Base-by-base conservation (phyloP, 2,888 invertebrate genomes). In the Cotesia congregata region DNA sequence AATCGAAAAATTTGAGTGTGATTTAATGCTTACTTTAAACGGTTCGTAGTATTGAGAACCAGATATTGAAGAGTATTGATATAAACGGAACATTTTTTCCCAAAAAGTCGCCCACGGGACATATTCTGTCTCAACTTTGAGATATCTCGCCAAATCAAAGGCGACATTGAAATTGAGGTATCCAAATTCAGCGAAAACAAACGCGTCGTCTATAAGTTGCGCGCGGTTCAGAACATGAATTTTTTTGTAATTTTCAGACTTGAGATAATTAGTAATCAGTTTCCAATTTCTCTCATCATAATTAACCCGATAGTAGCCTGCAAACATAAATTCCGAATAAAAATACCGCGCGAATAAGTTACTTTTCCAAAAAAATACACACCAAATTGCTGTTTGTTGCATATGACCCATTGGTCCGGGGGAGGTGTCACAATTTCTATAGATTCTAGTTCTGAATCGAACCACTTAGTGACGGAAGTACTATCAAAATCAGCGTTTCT, bases 381-480 rank as follows among this genome's bases (percentile, higher is more conserved):
- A 93, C 93, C 93, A 76, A 92, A 92, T 85, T 93, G 92, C 80
- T 93, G 92, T 72, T 92, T 91, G 82, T 94, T 94, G 15, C 93
- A 83, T 67, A 94, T 91, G 77, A 91, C 90, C 94, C 94, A 94
- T 0, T 90, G 87, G 0, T 90, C 87, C 0, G 85, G 68, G 0
- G 87, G 79, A 0, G 90, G 77, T 30, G 88, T 90, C 1, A 17
- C 86, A 88, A 90, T 82, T 0, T 82, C 74, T 0, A 89, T 88
- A 15, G 76, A 76, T 1, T 50, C 62, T 0, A 87, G 83, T 67
- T 83, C 85, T 0, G 84, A 78, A 0, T 85, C 84, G 0, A 93
- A 80, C 93, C 93, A 94, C 0, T 80, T 86, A 0, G 92, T 90
- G 1, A 85, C 86, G 6, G 93, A 93, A 67, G 91, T 67, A 84